Base-by-base conservation (phyloP, 30 jellyfish, hydroid and myxozoan genomes). In the Rhopilema esculentum region DNA sequence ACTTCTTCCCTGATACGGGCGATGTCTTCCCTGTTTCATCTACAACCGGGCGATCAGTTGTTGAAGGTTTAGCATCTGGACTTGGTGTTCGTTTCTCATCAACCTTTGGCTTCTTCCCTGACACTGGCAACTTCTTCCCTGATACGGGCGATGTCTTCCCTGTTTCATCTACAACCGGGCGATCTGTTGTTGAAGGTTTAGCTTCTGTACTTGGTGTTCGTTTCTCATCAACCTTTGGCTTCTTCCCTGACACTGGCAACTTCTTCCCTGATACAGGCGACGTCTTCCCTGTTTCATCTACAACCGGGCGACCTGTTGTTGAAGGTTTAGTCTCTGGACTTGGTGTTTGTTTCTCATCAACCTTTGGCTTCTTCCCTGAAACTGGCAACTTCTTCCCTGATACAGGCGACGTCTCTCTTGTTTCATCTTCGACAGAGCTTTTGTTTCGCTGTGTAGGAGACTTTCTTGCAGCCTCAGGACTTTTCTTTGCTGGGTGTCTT, bases 51-150 rank as follows among this genome's bases (percentile, higher is more conserved):
- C 4, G 67, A 2, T 19, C 72, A 28, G 12, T n/a, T n/a, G n/a
- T n/a, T n/a, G n/a, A n/a, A 24, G 78, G 32, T 22, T 66, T 66
- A 8, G 28, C 29, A 0, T 30, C 62, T 66, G 90, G 77, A 26
- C 77, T 80, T 80, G 80, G 82, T 31, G 82, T 49, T 33, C 77
- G 33, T 26, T 31, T 80, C 16, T 62, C 74, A 8, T 48, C 92
- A 1, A 72, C 86, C 40, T 81, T 68, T 15, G 83, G 17, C 52
- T 68, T 81, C 53, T 72, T 50, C 22, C 31, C 85, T 27, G 84
- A 31, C 25, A 69, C 12, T 19, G 88, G 91, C 57, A 12, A 40
- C 57, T 40, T 40, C 57, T 40, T 40, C 57, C 12, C 57, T 2
- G 57, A 6, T 6, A 40, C 12, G 74, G 53, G 49, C 26, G 83